Percentiles rank a stretch among this genome's conserved stretches.
phyloP scores from a whole-genome alignment of 2,888 invertebrate species.

The Amblyjoppa proteus region DNA sequence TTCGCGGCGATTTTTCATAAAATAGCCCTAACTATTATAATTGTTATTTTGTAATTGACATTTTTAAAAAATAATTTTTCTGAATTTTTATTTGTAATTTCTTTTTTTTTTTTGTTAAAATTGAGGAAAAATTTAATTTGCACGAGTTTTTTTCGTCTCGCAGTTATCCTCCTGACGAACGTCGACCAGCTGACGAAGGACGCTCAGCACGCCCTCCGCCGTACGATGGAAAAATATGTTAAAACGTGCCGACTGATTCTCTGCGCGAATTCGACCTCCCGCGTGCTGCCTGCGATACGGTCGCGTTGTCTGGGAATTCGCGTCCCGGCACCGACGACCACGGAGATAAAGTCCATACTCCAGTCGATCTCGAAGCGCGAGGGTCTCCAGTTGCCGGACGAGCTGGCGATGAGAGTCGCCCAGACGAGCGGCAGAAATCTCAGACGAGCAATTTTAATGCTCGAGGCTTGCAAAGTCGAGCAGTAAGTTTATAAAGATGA shows the following conservation, averaged over 20 bases:
- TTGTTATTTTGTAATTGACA: too few species aligned
- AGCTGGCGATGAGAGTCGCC: slow-evolving; percentile 92
- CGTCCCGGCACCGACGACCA: slow-evolving; percentile 94
- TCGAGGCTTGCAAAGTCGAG: slow-evolving; percentile 96
- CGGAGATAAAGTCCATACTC: slow-evolving; percentile 90
- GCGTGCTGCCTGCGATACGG: slow-evolving; percentile 98
- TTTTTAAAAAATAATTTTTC: too few species aligned
- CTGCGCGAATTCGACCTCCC: slow-evolving; percentile 97
- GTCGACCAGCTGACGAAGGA: slow-evolving; percentile 98
- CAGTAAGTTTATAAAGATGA: slow-evolving; percentile 86
- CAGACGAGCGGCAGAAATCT: slow-evolving; percentile 94
- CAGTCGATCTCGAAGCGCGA: slow-evolving; percentile 92
- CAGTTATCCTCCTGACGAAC: slow-evolving; percentile 97
- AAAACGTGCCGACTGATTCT: slow-evolving; percentile 97
- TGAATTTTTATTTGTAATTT: too few species aligned
- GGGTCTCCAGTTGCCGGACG: slow-evolving; percentile 90
- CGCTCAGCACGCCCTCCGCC: slow-evolving; percentile 98
- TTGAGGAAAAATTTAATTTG: too few species aligned
- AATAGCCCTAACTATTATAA: too few species aligned
- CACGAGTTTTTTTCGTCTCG: background rate
- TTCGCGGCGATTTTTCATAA: too few species aligned
- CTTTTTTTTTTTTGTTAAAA: too few species aligned
- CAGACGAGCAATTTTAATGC: slow-evolving; percentile 95
- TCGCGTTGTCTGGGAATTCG: slow-evolving; percentile 97
- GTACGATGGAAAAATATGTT: slow-evolving; percentile 99